phyloP scores from a whole-genome alignment of 2,113 vertebrate species.

The Lucifuga dentata region DNA sequence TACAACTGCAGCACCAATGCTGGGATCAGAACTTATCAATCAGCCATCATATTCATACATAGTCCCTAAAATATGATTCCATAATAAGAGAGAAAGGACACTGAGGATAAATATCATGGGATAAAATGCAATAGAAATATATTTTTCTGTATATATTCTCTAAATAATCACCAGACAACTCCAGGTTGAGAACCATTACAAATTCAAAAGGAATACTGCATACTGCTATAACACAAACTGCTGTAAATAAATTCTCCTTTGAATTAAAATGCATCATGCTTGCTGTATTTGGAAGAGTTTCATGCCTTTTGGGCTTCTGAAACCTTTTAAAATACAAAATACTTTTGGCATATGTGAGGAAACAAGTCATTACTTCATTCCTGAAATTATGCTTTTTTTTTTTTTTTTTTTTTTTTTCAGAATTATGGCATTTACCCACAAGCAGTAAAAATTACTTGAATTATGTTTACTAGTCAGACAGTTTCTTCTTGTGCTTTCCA shows the following conservation, averaged over 20 bases:
- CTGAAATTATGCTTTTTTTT: slow-evolving; percentile 29
- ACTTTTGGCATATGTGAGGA: slow-evolving; percentile 29
- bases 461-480: slow-evolving; percentile 48
- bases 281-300: slow-evolving; percentile 35
- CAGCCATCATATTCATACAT: too few species aligned
- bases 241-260: slow-evolving; percentile 13
- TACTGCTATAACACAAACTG: slow-evolving; percentile 11
- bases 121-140: neutral
- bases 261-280: slow-evolving; percentile 44
- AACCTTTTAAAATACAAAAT: slow-evolving; percentile 57
- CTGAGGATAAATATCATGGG: too few species aligned
- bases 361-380: slow-evolving; percentile 29
- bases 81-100: too few species aligned
- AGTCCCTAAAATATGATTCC: too few species aligned
- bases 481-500: slow-evolving; percentile 57
- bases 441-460: slow-evolving; percentile 45
- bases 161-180: neutral
- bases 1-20: too few species aligned
- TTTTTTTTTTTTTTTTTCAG: too few species aligned
- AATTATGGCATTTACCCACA: slow-evolving; percentile 47
- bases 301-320: slow-evolving; percentile 26
- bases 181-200: neutral
- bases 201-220: slow-evolving; percentile 1
- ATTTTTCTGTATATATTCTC: neutral
- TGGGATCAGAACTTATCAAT: too few species aligned